Evolutionary conservation across 2,113 vertebrate genomes (phyloP), one percentile per base, ranked within the genome.

Genomic region (Oryzias javanicus): DNA sequence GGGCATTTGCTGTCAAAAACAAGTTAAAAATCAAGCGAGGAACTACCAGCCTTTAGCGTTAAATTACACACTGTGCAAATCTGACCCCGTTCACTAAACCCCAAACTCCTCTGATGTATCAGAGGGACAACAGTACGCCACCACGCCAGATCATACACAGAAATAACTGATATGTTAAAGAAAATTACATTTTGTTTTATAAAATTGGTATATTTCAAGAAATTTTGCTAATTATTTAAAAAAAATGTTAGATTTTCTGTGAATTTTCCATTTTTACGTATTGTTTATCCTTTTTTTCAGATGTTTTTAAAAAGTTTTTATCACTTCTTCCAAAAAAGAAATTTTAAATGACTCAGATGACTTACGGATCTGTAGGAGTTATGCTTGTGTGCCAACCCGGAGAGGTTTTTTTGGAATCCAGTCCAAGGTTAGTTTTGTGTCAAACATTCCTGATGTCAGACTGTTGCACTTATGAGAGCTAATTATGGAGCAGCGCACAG

Each of bases 391-490:
- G 25, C 54, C 68, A 51, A 76, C 73, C 64, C 65, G 42, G 67
- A 58, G 72, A 78, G 66, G 50, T 60, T 72, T 19, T 64, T 77
- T 76, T 67, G 60, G 76, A 83, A 80, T 60, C 57, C 74, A 83
- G 82, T 86, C 78, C 86, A 90, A 90, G 86, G 85, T 86, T 76
- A 86, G 72, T 74, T 78, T 65, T 27, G 64, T 84, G 74, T 82
- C 86, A 77, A 68, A 72, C 66, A 75, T 69, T 55, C 63, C 72
- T 86, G 83, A 86, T 72, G 70, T 82, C 73, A 84, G 67, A 53
- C 49, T 5, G 59, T 66, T 77, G 81, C 75, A 80, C 76, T 77
- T 80, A 79, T 51, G 45, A 65, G 57, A 67, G 82, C 82, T 89
- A 90, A 89, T 90, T 88, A 84, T 80, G 81, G 86, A 60, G 49